phyloP scores from a whole-genome alignment of 2,888 invertebrate genomes.

The Pardosa pseudoannulata region DNA sequence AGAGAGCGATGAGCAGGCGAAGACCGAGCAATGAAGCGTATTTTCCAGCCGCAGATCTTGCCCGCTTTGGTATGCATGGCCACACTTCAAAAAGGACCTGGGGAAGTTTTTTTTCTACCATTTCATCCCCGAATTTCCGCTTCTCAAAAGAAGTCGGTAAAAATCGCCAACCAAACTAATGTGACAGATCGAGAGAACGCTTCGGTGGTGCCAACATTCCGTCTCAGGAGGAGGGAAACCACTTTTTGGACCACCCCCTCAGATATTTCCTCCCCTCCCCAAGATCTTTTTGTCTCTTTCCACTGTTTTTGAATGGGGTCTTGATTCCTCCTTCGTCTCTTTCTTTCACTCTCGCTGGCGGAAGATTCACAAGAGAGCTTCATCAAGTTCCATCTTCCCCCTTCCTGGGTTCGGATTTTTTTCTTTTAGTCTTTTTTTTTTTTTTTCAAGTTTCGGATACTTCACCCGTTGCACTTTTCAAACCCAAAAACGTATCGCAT shows the following conservation, averaged over 20 bases:
- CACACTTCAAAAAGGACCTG: constrained; percentile 69
- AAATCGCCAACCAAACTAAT: constrained; percentile 73
- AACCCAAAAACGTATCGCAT: neutral
- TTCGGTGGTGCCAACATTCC: constrained; percentile 72
- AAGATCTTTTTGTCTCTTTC: constrained; percentile 57
- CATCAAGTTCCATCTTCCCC: constrained; percentile 52
- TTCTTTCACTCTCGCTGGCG: constrained; percentile 9
- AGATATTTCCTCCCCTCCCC: constrained; percentile 2
- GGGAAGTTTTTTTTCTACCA: constrained; percentile 53
- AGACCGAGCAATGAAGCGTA: constrained; percentile 65
- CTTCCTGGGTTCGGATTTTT: neutral
- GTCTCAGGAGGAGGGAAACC: constrained; percentile 46
- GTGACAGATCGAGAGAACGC: constrained; percentile 69
- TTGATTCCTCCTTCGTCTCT: constrained; percentile 15
- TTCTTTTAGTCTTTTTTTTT: neutral
- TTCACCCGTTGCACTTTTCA: neutral
- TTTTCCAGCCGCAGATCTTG: constrained; percentile 64
- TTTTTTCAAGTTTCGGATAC: neutral
- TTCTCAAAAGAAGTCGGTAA: constrained; percentile 69
- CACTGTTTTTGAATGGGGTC: constrained; percentile 45
- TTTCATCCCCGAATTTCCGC: constrained; percentile 47
- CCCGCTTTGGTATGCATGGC: constrained; percentile 69
- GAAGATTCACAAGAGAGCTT: constrained; percentile 57
- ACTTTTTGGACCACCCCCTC: constrained; percentile 26
- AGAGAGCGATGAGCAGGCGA: constrained; percentile 61